Evolutionary conservation across 2,888 invertebrate species (phyloP), one percentile per base, ranked within the genome.

Genomic region (Drosophila suboccidentalis): DNA sequence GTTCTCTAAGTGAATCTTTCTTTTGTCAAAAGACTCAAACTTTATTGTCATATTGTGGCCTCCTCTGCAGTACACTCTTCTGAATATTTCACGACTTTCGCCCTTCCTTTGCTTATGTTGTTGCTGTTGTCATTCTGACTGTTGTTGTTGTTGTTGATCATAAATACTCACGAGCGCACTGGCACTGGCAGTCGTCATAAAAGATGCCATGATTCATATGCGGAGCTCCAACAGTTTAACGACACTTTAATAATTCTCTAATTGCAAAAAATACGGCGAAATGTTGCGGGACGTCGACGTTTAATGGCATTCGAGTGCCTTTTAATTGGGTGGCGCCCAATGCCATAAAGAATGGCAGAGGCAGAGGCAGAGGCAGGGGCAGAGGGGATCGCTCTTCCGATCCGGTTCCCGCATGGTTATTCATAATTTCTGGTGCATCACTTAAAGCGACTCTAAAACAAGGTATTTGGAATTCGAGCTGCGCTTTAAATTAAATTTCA

Each of bases 211-310:
- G 86, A 83, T 80, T 83, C 83, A 83, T 85, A 82, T 71, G 71
- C 74, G 29, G 58, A 72, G 60, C 71, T 70, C 55, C 74, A 47
- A 70, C 75, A 63, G 70, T 83, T 86, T 87, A 83, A 90, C 76
- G 83, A 82, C 79, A 87, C 82, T 89, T 90, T 89, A 90, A 87
- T 90, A 90, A 89, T 90, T 90, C 85, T 87, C 76, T 83, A 88
- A 90, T 88, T 90, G 87, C 78, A 78, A 77, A 78, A 78, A 58
- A 60, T 22, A 50, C 54, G 26, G n/a, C 55, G 38, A 76, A 59
- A 59, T 70, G 47, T 47, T 61, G 61, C 54, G 17, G 32, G 47
- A 49, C 43, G 47, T 29, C 22, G 54, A 71, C 66, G 68, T 87
- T 90, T 90, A 79, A 89, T 87, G 82, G 71, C 71, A 78, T 47